Percentiles rank a stretch among this genome's conserved stretches.
These are phyloP conservation scores for Athrips mouffetella DNA, from an alignment of 2,888 invertebrate genomes.

Conservation along the genomic window DNA sequence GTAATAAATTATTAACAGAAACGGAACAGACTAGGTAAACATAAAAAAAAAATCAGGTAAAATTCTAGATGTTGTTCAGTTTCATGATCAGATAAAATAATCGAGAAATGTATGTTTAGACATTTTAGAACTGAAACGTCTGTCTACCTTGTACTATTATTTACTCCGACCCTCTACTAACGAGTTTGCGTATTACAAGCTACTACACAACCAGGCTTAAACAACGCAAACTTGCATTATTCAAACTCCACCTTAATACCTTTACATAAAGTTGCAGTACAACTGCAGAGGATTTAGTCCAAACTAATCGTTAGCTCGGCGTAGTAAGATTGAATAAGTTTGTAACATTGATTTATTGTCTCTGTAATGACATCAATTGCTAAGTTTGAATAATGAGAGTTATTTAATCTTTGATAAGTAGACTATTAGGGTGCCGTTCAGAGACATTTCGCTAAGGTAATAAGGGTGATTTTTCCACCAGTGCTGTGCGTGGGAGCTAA, in stretches of 20 bases:
- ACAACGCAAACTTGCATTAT: not conserved
- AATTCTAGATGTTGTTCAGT: too few species aligned
- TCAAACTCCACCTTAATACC: slow-evolving; percentile 9
- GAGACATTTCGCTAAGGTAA: too few species aligned
- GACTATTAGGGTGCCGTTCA: too few species aligned
- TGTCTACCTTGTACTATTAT: not conserved
- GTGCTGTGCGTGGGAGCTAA: too few species aligned
- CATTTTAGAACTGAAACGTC: too few species aligned
- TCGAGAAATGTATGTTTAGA: too few species aligned
- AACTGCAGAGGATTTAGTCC: slow-evolving; percentile 3
- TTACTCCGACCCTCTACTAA: not conserved
- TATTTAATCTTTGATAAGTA: slow-evolving; percentile 5
- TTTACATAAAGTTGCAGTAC: slow-evolving; percentile 10
- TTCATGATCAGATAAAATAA: too few species aligned
- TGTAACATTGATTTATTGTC: slow-evolving; percentile 11
- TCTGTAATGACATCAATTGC: slow-evolving; percentile 6
- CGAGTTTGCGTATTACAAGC: not conserved
- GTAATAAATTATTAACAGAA: too few species aligned
- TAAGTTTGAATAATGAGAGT: slow-evolving; percentile 12
- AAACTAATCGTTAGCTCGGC: slow-evolving; percentile 8
- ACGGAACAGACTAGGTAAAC: too few species aligned
- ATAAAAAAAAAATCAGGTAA: too few species aligned
- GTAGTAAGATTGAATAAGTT: slow-evolving; percentile 13
- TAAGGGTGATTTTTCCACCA: too few species aligned
- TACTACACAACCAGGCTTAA: not conserved